Base-by-base conservation (phyloP, 1,140 invertebrate species). In the Saccostrea echinata region DNA sequence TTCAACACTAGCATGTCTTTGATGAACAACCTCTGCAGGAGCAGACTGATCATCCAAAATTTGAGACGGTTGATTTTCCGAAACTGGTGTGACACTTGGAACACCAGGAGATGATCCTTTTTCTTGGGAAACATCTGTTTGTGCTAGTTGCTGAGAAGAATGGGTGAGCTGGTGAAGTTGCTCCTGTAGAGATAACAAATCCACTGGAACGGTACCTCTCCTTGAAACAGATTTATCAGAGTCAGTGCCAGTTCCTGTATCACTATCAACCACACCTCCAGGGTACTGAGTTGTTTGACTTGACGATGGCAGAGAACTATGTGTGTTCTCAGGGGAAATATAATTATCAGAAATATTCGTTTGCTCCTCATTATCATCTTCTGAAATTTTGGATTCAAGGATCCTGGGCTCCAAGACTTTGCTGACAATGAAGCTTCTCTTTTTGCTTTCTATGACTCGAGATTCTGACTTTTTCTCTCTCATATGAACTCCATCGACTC, bases 301-400 rank as follows among this genome's bases (percentile, higher is more conserved):
- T 2, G 88, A 87, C 16, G 88, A 88, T 64, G 88, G 85, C 52
- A 85, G n/a, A 9, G 88, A 88, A 21, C 51, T 89, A 11, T 89
- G 90, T 53, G 89, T 87, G 53, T 88, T 91, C 57, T 91, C 91
- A 16, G 90, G 91, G 21, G 89, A 91, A 16, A 88, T 52, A 64
- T 86, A 84, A 68, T 91, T 91, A 76, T 92, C 91, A 61, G 90
- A 86, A 52, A 86, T 53, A 13, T 76, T 89, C 55, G 88, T 84
- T 21, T 88, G 80, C 43, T 93, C 92, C 68, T 91, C 91, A 55
- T 89, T 88, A 76, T 93, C 93, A 90, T 93, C 93, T 84, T 94
- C 93, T 21, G 91, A 86, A 64, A 93, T 92, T 76, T 92, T 92
- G 24, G 91, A 90, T n/a, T 91, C 86, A 30, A 91, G 86, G 13